These are phyloP conservation scores for Phalloptychus januarius DNA, from an alignment of 2,797 vertebrate species.

Conservation along the genomic window DNA sequence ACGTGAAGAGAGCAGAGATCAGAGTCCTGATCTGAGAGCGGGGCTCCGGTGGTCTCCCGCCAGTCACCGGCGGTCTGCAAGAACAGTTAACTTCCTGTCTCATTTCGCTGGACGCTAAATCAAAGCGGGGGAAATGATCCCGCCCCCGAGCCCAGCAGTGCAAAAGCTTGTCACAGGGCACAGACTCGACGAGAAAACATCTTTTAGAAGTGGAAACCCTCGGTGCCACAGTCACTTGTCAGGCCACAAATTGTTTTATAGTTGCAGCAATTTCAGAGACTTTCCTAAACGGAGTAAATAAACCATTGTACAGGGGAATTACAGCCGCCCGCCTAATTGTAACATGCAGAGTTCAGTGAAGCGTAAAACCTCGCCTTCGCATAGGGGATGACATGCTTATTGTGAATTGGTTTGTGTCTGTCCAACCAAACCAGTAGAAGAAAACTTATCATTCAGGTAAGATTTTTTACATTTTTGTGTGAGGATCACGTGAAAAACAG, in stretches of 20 bases:
- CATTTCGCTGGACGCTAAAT: conserved; percentile 78
- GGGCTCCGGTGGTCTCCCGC: conserved; percentile 34
- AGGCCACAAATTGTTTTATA: conserved; percentile 69
- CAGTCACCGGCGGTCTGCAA: conserved; percentile 81
- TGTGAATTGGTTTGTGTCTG: background rate
- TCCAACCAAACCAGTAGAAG: background rate
- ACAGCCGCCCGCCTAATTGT: conserved; percentile 63
- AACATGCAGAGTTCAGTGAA: conserved; percentile 56
- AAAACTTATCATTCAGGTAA: background rate
- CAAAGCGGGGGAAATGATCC: conserved; percentile 81
- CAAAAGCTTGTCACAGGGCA: conserved; percentile 58
- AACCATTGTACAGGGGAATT: conserved; percentile 62
- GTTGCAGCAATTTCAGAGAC: conserved; percentile 69
- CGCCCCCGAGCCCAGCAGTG: conserved; percentile 66
- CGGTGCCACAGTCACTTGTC: conserved; percentile 50
- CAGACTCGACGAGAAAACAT: conserved; percentile 35
- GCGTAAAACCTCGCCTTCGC: conserved; percentile 53
- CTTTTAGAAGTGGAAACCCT: conserved; percentile 51
- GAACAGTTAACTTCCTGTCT: conserved; percentile 86
- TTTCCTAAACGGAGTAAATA: conserved; percentile 68
- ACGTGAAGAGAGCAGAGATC: conserved; percentile 12
- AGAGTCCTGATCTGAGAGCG: conserved; percentile 64
- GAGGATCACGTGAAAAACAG: background rate
- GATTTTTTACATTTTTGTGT: background rate
- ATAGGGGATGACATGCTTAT: conserved; percentile 1